Evolutionary conservation across 1,140 invertebrate species (phyloP), one percentile per base, ranked within the genome.

Genomic region (Aphaenogaster floridana): DNA sequence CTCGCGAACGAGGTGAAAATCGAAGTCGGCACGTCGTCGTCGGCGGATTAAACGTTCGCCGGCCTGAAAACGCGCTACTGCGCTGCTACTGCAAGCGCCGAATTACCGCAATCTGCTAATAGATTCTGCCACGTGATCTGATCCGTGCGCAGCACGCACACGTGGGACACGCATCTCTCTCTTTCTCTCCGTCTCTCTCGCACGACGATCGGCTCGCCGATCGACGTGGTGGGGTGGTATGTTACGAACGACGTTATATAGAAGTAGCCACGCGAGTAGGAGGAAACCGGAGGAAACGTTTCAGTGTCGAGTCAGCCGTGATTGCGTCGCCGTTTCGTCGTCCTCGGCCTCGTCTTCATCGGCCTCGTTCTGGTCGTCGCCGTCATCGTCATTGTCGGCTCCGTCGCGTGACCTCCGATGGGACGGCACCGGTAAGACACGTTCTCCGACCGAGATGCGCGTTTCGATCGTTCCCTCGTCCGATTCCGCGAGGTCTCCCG

Each of bases 41-140:
- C 66, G 39, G 15, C 11, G 36, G 9, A 21, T 57, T 42, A 61
- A 50, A 36, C 54, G 69, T 21, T 42, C 28, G 39, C 69, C 80
- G 68, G 34, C n/a, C 68, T 59, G 54, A 61, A 74, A 74, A 76
- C 39, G 80, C 54, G 11, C 7, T 15, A 50, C 34, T 11, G 34
- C 78, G 39, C 64, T 28, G 66, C 9, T 28, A 48, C 13, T 11
- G 68, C 28, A 28, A 69, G 64, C 34, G 42, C 69, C 54, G 54
- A 84, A 84, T 63, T 84, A 84, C 57, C 54, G 34, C 80, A 84
- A 84, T 84, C 80, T 52, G 80, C 69, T 84, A 84, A 84, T 84
- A 84, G 80, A 84, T 84, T 84, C 52, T 71, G 66, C 79, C 80
- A 74, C 80, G 80, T 84, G 80, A 84, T 57, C 69, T 39, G 80